Evolutionary conservation across 2,888 invertebrate genomes (phyloP), one percentile per base, ranked within the genome.

Genomic region (Frankliniella fusca): DNA sequence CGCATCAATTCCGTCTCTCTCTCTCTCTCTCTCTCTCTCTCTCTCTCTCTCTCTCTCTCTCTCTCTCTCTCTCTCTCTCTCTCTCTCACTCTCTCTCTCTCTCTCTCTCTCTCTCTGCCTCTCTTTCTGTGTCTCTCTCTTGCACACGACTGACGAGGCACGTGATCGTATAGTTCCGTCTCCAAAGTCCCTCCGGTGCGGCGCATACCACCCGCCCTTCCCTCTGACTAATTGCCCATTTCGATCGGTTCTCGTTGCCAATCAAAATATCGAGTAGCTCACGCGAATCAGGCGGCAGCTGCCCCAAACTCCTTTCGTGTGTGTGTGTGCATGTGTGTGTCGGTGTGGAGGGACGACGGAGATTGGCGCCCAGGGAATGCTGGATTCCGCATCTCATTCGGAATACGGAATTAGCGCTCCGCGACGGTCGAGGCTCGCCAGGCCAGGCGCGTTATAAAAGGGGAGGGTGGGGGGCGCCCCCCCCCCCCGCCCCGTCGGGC

Each of bases 261-360:
- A 76, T 76, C 70, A 76, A 76, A 76, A 76, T 76, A 76, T 76
- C 70, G 70, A 76, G 70, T 76, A 76, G 70, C 70, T 76, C 27
- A 76, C 70, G 70, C 23, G 70, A 76, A 76, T 27, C 27, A 23
- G 70, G 70, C 23, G 54, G 54, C 70, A 27, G 23, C 54, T 70
- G 70, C 20, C 70, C n/a, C 61, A 61, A 61, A 61, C 61, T 2
- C 38, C 5, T 38, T 38, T 38, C 3, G 38, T 38, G 38, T 38
- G 38, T 38, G 38, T 12, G 15, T 54, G 15, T 54, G 54, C 5
- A 15, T 20, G 54, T 54, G 15, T 54, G 10, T 20, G 12, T 54
- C 15, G 12, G 5, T 7, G 54, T 7, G 54, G 23, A 23, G 27
- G 23, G 27, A 76, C 70, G 27, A 27, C 27, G 23, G 70, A 11